A percentile compares a stretch with the other conserved stretches of the same genome.
Conservation (phyloP, 1,140 invertebrate species). For the Chironomus striatipennis region DNA sequence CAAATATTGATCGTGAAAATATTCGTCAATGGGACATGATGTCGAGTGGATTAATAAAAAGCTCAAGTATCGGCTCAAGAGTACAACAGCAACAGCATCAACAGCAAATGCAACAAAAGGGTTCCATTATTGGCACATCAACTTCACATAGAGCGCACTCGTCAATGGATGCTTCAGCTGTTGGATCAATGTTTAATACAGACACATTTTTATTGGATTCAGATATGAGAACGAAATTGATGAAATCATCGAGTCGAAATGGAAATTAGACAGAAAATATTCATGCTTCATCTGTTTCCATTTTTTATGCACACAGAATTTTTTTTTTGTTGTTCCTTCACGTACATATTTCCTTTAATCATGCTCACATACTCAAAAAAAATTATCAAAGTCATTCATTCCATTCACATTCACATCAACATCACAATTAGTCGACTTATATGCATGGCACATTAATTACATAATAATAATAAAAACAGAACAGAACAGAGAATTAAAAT, state of each 20-base stretch:
- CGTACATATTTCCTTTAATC: too few species aligned
- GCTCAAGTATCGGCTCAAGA: slow-evolving; percentile 28
- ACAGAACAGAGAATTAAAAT: too few species aligned
- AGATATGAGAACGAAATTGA: not conserved
- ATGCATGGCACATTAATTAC: too few species aligned
- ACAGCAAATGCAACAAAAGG: slow-evolving; percentile 2
- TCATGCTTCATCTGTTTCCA: not conserved
- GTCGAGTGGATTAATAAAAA: slow-evolving; percentile 61
- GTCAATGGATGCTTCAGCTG: not conserved
- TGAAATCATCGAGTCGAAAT: not conserved
- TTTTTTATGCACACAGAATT: too few species aligned
- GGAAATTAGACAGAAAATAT: not conserved
- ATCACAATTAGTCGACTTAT: too few species aligned
- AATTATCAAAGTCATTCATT: too few species aligned
- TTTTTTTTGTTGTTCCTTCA: too few species aligned
- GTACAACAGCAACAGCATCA: not conserved
- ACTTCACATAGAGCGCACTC: not conserved
- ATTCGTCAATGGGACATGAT: slow-evolving; percentile 78
- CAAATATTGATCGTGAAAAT: slow-evolving; percentile 66
- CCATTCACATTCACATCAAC: too few species aligned
- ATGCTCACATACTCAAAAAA: too few species aligned
- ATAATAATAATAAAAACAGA: too few species aligned
- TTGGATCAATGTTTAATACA: not conserved
- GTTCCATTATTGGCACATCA: not conserved
- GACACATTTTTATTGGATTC: not conserved